These are phyloP conservation scores for Sebastes fasciatus DNA, from an alignment of 2,113 vertebrate genomes.

Conservation along the genomic window DNA sequence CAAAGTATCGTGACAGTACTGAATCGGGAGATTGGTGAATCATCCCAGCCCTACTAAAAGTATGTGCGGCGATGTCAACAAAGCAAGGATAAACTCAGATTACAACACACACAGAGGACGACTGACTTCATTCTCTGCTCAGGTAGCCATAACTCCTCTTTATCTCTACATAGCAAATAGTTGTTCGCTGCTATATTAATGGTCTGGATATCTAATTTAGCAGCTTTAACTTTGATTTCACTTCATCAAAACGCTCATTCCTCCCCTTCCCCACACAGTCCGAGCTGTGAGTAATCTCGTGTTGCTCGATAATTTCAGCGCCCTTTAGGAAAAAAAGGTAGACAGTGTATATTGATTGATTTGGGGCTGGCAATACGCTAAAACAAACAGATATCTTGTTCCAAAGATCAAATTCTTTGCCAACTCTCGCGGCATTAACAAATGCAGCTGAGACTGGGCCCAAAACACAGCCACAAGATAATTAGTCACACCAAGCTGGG, in stretches of 20 bases:
- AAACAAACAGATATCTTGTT: conserved; percentile 76
- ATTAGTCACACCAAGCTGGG: conserved; percentile 81
- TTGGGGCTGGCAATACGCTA: conserved; percentile 52
- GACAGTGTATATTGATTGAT: conserved; percentile 73
- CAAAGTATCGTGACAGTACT: too few relatives aligned
- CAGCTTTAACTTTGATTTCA: conserved; percentile 10
- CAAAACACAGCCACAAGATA: conserved; percentile 77
- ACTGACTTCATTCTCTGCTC: too few relatives aligned
- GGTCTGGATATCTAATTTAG: too few relatives aligned
- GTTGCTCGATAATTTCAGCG: conserved; percentile 58
- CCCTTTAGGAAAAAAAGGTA: conserved; percentile 60
- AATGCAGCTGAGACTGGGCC: conserved; percentile 71
- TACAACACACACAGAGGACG: too few relatives aligned
- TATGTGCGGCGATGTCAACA: too few relatives aligned
- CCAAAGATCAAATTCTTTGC: conserved; percentile 67
- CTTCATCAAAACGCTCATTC: conserved; percentile 33
- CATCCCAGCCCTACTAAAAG: too few relatives aligned
- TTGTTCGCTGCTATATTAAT: too few relatives aligned
- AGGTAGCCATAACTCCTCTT: too few relatives aligned
- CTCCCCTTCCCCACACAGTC: conserved; percentile 4
- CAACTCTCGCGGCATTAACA: conserved; percentile 72
- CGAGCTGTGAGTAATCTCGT: conserved; percentile 47
- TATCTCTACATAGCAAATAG: too few relatives aligned
- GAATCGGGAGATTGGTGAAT: too few relatives aligned
- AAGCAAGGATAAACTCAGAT: too few relatives aligned